Percentiles rank a stretch among this genome's conserved stretches.
These are phyloP conservation scores for Lepetodrilus schrolli DNA, from an alignment of 2,888 invertebrate genomes.

Conservation along the genomic window DNA sequence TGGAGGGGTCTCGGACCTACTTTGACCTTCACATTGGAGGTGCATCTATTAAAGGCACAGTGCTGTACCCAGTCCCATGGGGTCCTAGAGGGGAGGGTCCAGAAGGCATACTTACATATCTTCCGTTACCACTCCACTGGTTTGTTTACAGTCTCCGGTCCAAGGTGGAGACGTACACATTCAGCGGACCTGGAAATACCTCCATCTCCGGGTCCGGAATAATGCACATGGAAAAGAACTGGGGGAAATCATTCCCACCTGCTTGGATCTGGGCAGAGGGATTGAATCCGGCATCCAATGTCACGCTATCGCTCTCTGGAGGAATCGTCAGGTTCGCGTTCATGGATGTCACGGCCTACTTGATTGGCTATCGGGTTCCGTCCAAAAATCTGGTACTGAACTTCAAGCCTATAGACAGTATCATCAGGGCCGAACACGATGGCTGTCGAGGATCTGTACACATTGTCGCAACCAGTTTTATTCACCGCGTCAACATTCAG, in stretches of 20 bases:
- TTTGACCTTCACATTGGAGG: conserved; percentile 49
- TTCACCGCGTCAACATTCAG: conserved; percentile 43
- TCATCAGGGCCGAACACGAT: conserved; percentile 38
- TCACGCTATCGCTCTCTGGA: conserved; percentile 54
- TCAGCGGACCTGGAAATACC: conserved; percentile 34
- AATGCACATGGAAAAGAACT: conserved; percentile 65
- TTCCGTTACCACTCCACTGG: conserved; percentile 64
- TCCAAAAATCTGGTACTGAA: conserved; percentile 44
- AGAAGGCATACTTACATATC: conserved; percentile 54
- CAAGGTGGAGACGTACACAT: conserved; percentile 43
- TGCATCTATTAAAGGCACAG: conserved; percentile 40
- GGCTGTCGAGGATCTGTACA: conserved; percentile 52
- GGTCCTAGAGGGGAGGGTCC: conserved; percentile 55
- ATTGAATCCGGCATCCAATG: conserved; percentile 35
- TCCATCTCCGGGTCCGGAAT: conserved; percentile 42
- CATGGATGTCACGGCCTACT: conserved; percentile 49
- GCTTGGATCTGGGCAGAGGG: conserved; percentile 66
- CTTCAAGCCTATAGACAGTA: conserved; percentile 57
- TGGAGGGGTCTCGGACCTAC: conserved; percentile 39
- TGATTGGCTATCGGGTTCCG: conserved; percentile 61
- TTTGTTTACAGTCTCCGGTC: conserved; percentile 64
- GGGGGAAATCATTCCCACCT: conserved; percentile 64
- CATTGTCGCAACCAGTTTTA: conserved; percentile 40
- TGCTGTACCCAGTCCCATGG: conserved; percentile 50
- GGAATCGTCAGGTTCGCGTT: conserved; percentile 53